Percentiles rank a stretch among this genome's conserved stretches.
These are phyloP conservation scores for Drosophila lacertosa DNA, from an alignment of 1,140 invertebrate genomes.

Conservation along the genomic window DNA sequence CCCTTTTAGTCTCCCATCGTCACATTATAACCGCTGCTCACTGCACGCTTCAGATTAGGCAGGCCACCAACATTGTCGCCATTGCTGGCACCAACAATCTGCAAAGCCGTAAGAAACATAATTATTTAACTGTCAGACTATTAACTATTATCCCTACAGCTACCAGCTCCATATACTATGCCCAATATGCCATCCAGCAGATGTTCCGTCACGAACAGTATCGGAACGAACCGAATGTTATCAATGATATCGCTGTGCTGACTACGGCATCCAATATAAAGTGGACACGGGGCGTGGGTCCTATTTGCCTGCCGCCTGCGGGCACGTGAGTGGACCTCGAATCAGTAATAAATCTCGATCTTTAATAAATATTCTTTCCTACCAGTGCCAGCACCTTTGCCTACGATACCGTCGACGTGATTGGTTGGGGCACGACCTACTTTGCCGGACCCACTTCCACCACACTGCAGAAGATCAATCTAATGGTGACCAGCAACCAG, in stretches of 20 bases:
- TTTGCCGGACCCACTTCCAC: constrained; percentile 59
- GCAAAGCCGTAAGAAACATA: constrained; percentile 48
- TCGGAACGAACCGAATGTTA: constrained; percentile 28
- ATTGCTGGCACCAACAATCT: constrained; percentile 63
- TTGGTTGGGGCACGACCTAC: constrained; percentile 67
- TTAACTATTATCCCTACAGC: constrained; percentile 25
- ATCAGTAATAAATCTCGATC: background rate
- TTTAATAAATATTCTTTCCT: no score
- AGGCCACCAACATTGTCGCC: constrained; percentile 50
- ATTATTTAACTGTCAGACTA: background rate
- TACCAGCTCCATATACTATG: constrained; percentile 56
- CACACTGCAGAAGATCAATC: constrained; percentile 59
- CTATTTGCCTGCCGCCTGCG: constrained; percentile 70
- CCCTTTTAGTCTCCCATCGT: constrained; percentile 59
- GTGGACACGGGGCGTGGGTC: constrained; percentile 75
- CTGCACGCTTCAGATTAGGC: constrained; percentile 34
- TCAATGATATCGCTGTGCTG: constrained; percentile 72
- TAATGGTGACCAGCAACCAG: constrained; percentile 59
- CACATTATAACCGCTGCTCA: constrained; percentile 71
- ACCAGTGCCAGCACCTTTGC: constrained; percentile 48
- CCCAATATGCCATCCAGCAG: constrained; percentile 53
- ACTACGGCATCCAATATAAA: constrained; percentile 50
- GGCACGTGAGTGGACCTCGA: constrained; percentile 56
- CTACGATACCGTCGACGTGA: constrained; percentile 65
- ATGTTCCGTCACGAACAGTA: constrained; percentile 57